Conservation (phyloP, 2,113 vertebrate species). For the Arenaria interpres region DNA sequence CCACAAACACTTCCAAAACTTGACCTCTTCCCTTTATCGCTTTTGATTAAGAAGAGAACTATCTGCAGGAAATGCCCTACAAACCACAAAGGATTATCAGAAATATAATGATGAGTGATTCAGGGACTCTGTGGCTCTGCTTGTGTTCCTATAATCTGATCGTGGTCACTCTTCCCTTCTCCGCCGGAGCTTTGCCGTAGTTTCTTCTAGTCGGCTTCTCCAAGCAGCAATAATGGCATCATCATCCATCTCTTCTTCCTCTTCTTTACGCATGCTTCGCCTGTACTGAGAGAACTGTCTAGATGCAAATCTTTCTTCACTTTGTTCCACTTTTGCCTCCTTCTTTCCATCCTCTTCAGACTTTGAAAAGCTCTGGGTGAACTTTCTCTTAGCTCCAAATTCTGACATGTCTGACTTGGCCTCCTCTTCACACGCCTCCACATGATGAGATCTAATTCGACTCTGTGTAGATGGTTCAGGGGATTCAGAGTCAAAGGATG, state of each 20-base stretch:
- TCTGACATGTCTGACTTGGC: conserved; percentile 69
- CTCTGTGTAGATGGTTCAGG: conserved; percentile 36
- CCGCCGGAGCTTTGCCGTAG: conserved; percentile 75
- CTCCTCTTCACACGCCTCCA: conserved; percentile 68
- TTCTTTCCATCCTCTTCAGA: conserved; percentile 74
- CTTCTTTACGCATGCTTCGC: conserved; percentile 52
- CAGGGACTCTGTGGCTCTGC: conserved; percentile 5
- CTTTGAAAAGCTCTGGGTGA: conserved; percentile 75
- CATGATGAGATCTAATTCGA: conserved; percentile 46
- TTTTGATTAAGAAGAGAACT: conserved; percentile 62
- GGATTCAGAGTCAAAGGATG: conserved; percentile 61
- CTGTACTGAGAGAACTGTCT: conserved; percentile 62
- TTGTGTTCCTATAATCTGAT: not conserved
- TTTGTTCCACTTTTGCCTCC: conserved; percentile 67
- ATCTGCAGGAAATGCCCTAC: conserved; percentile 59
- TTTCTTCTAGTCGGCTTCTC: conserved; percentile 85
- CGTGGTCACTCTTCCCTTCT: conserved; percentile 67
- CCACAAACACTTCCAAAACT: conserved; percentile 67
- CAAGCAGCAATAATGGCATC: conserved; percentile 90
- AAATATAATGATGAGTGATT: conserved; percentile 64
- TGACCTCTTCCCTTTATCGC: conserved; percentile 57
- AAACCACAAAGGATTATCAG: conserved; percentile 62
- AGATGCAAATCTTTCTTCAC: conserved; percentile 74
- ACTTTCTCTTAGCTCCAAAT: conserved; percentile 80
- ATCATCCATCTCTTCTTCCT: conserved; percentile 80